Percentiles rank a stretch among this genome's conserved stretches.
phyloP scores from a whole-genome alignment of 2,113 vertebrate genomes.

The Engystomops pustulosus region DNA sequence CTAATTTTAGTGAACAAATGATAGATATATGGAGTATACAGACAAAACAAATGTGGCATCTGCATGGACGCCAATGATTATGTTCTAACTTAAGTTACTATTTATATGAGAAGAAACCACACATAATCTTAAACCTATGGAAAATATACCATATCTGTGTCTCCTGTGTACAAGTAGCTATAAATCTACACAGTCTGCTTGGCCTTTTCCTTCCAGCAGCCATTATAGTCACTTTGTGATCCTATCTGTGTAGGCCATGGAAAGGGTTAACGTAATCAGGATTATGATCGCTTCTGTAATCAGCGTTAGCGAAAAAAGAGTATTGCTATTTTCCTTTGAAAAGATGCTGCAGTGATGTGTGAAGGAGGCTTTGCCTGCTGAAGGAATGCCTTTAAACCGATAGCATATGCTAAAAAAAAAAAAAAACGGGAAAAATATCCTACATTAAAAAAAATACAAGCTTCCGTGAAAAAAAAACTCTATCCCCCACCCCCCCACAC shows the following conservation, averaged over 20 bases:
- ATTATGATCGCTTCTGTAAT: slow-evolving; percentile 44
- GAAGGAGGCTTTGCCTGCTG: slow-evolving; percentile 5
- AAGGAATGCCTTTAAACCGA: slow-evolving; percentile 26
- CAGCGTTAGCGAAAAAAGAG: slow-evolving; percentile 39
- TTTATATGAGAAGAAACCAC: neutral
- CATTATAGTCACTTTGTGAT: slow-evolving; percentile 22
- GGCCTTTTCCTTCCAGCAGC: neutral
- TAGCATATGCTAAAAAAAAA: neutral
- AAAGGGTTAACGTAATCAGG: slow-evolving; percentile 45
- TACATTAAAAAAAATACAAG: slow-evolving; percentile 7
- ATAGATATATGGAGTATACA: no score
- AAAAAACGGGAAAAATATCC: neutral
- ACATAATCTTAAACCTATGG: neutral
- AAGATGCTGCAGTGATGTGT: slow-evolving; percentile 46
- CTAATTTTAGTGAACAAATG: neutral
- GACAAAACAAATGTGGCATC: no score
- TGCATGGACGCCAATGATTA: neutral
- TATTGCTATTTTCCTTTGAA: slow-evolving; percentile 41
- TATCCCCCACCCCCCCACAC: no score
- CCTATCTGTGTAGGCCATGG: slow-evolving; percentile 5
- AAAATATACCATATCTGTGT: neutral
- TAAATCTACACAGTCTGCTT: neutral
- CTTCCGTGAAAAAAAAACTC: neutral
- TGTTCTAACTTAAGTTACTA: no score
- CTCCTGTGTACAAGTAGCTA: neutral